Evolutionary conservation across 92 coral and sea anemone genomes (phyloP), one percentile per base, ranked within the genome.

Genomic region (Plumapathes pennacea): DNA sequence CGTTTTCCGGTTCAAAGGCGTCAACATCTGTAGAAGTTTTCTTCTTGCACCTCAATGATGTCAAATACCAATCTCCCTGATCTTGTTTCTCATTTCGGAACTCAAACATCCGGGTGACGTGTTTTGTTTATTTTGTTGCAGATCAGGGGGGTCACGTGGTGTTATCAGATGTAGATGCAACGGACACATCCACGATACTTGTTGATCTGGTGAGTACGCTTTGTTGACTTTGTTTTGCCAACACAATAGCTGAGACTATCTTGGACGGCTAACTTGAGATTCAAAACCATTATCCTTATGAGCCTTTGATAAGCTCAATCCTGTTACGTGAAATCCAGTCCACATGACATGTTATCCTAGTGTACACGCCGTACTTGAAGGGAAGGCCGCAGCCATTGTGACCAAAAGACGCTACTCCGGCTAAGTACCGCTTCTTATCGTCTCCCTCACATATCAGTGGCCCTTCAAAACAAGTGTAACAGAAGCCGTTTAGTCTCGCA

Each of bases 341-440:
- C 26, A 81, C 62, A 41, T 75, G 81, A 10, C 46, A 76, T 30
- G 74, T 52, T 20, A 81, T 60, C 36, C 88, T 69, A 1, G 88
- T 77, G 69, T 91, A 91, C 19, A 88, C 69, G 5, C 99, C 99
- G 42, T 84, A 94, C 53, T 88, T 88, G 58, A 84, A 34, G 7
- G 99, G 87, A 10, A 84, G 68, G 30, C 96, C 99, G 46, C 99
- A 94, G 10, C 86, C 96, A 0, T 49, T 60, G 57, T 94, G 87
- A 32, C 99, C 99, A 74, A 88, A 94, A 5, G 99, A 94, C 15
- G 99, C 88, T 34, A 94, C 84, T 6, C 99, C 99, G 3, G 95
- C 83, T 2, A 88, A 62, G 42, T 48, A 94, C 99, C 99, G 88
- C 62, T 72, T 89, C 34, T 58, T 57, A 10, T 54, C 88, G 3